These are phyloP conservation scores for Paraescarpia echinospica DNA, from an alignment of 1,140 invertebrate genomes.

Conservation along the genomic window DNA sequence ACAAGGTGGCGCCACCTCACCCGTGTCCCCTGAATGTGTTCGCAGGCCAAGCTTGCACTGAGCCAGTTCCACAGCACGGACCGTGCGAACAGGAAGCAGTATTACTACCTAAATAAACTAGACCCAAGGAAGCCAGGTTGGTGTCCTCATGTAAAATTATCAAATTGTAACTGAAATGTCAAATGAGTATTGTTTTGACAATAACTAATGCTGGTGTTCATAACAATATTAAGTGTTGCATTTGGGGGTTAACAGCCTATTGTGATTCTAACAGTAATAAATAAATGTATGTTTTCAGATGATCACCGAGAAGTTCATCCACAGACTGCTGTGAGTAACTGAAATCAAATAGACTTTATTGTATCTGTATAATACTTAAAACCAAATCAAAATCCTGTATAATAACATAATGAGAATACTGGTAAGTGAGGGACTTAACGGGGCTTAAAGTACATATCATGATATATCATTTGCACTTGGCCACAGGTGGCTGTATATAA, in stretches of 20 bases:
- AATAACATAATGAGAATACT: too few species aligned
- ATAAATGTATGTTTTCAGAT: background rate
- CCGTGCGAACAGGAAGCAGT: conserved; percentile 51
- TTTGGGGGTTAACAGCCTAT: background rate
- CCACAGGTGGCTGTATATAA: background rate
- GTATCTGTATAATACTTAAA: too few species aligned
- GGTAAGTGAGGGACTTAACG: too few species aligned
- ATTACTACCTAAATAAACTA: conserved; percentile 46
- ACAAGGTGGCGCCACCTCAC: background rate
- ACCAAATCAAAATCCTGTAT: too few species aligned
- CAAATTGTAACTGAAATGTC: background rate
- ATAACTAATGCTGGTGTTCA: background rate
- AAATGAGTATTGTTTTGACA: background rate
- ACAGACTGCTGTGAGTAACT: conserved; percentile 18
- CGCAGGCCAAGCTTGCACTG: conserved; percentile 49
- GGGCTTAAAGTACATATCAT: background rate
- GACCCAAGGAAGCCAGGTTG: conserved; percentile 26
- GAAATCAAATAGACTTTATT: background rate
- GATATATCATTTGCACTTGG: too few species aligned
- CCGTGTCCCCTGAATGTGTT: conserved; percentile 13
- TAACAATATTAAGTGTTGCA: background rate
- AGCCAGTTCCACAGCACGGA: conserved; percentile 49
- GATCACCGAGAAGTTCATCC: conserved; percentile 29
- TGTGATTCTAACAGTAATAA: background rate
- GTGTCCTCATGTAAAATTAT: background rate